Base-by-base conservation (phyloP, 2,113 vertebrate species). In the Onychorhynchus coronatus region DNA sequence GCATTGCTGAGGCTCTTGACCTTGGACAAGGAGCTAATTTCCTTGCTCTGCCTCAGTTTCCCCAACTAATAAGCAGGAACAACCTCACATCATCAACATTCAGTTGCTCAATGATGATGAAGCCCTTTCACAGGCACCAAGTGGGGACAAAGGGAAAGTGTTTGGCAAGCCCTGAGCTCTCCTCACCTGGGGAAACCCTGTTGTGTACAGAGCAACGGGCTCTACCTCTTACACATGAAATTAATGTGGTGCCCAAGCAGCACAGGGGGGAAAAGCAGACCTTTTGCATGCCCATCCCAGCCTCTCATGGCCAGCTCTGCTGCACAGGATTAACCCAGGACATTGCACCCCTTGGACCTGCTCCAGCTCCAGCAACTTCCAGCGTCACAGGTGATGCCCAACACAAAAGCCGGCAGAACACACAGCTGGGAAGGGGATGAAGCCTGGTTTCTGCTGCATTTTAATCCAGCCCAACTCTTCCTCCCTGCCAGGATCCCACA, bases 81-180 rank as follows among this genome's bases (percentile, higher is more conserved):
- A 14, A 8, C 31, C 46, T 73, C 82, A 5, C 62, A 9, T 4
- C 8, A 4, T 17, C 2, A 25, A 33, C 27, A 18, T 19, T 20
- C 28, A 21, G 6, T 8, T 16, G 14, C 24, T 72, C 18, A 37
- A 3, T 3, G 67, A 18, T 0, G 7, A 27, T 2, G n/a, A 49
- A 73, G 15, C 17, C 56, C 33, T 25, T 61, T 21, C 39, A 6
- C 0, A 9, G 39, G n/a, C 50, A 24, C 20, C 0, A 0, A 50
- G 47, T 22, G n/a, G 59, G 25, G 39, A 18, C 18, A 2, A 21
- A 39, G 59, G 49, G 37, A 28, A 8, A 4, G 4, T 6, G 39
- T 17, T 17, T 27, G 68, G 53, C 42, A 2, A 12, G 6, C 25
- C 30, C 41, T 33, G 62, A 67, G 39, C 12, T 1, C 37, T 39